Percentiles rank a stretch among this genome's conserved stretches.
These are phyloP conservation scores for Nephrotoma flavescens DNA, from an alignment of 2,888 invertebrate genomes.

Conservation along the genomic window DNA sequence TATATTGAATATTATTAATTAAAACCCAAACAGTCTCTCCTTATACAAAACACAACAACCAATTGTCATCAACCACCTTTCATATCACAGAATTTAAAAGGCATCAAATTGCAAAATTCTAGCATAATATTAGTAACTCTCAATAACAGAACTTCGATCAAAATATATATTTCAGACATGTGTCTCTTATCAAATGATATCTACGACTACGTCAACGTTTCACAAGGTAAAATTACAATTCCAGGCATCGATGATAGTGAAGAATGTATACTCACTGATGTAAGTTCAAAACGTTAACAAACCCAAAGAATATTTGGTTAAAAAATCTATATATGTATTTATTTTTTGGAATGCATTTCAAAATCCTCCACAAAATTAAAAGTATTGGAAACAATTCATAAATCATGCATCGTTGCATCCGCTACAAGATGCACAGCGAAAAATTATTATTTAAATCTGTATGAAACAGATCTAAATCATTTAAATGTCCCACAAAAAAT, in stretches of 20 bases:
- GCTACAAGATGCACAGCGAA: background rate
- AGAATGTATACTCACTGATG: constrained; percentile 77
- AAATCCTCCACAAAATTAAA: constrained; percentile 1
- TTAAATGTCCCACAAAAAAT: background rate
- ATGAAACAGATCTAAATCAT: constrained; percentile 2
- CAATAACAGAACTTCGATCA: background rate
- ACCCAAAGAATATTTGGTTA: background rate
- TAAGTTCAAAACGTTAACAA: constrained; percentile 43
- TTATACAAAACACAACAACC: background rate
- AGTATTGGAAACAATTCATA: constrained; percentile 9
- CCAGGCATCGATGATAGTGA: constrained; percentile 92
- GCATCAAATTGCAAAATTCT: background rate
- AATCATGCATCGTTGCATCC: background rate
- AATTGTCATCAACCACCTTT: background rate
- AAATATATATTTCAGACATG: constrained; percentile 37
- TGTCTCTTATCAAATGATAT: constrained; percentile 76
- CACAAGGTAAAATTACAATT: constrained; percentile 94
- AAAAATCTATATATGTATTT: background rate
- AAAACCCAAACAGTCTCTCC: background rate
- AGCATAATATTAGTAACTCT: background rate
- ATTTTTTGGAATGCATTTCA: background rate
- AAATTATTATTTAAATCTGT: background rate
- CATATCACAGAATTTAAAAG: background rate
- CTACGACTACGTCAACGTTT: constrained; percentile 84
- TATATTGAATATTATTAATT: background rate